Conservation (phyloP, 2,113 vertebrate species). For the Smithornis capensis region DNA sequence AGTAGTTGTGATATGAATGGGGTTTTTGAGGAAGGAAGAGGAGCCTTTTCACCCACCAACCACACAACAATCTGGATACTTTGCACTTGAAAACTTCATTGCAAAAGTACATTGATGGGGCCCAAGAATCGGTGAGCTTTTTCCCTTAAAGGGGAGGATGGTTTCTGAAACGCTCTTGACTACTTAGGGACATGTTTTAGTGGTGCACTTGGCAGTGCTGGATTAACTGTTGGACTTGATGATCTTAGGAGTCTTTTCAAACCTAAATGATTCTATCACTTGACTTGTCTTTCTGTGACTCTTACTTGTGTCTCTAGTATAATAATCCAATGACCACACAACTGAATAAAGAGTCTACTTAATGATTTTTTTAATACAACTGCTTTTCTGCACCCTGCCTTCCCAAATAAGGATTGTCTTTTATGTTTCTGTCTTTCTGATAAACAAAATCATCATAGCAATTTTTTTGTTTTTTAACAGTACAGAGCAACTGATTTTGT, state of each 20-base stretch:
- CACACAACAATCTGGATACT: not conserved
- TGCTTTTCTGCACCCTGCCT: not conserved
- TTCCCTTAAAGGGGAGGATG: not conserved
- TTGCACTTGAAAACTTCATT: not conserved
- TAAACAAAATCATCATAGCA: not conserved
- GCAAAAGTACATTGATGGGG: not conserved
- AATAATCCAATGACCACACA: not conserved
- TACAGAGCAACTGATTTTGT: constrained; percentile 99
- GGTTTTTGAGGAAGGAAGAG: not conserved
- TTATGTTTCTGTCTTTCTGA: not conserved
- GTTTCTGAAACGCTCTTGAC: not conserved
- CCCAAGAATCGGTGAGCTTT: not conserved
- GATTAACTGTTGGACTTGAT: not conserved
- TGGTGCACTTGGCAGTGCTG: not conserved
- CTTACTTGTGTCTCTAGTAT: not conserved
- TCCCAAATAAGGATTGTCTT: not conserved
- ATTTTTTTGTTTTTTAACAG: constrained; percentile 63
- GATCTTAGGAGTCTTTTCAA: not conserved
- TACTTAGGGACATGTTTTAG: not conserved
- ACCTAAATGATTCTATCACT: not conserved
- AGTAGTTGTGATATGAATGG: not conserved
- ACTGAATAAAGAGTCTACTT: not conserved
- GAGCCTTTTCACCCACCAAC: not conserved
- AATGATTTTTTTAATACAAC: not conserved
- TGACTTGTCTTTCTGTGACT: not conserved